Conservation (phyloP, 2,113 vertebrate species). For the Chaetura pelagica region DNA sequence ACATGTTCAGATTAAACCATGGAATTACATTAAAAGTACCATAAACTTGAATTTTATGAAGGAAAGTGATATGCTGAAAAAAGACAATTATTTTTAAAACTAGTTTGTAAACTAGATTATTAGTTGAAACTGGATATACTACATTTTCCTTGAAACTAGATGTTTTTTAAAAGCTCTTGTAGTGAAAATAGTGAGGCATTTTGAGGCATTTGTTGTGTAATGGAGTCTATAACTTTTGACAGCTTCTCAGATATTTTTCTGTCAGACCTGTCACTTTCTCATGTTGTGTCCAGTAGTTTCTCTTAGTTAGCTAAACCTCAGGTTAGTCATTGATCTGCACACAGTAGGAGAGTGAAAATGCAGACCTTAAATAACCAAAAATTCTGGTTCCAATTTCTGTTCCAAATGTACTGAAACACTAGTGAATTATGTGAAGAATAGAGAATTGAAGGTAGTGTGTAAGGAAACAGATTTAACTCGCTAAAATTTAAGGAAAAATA, state of each 20-base stretch:
- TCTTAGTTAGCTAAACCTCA: background rate
- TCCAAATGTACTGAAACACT: background rate
- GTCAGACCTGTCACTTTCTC: background rate
- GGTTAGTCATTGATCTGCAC: background rate
- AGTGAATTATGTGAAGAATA: background rate
- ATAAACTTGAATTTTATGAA: background rate
- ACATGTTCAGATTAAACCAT: background rate
- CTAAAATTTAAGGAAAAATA: background rate
- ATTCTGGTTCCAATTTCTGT: background rate
- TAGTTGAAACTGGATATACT: background rate
- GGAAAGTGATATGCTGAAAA: background rate
- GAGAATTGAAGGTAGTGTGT: background rate
- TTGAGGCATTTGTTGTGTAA: background rate
- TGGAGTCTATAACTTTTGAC: background rate
- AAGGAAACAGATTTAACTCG: background rate
- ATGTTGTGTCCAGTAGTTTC: background rate
- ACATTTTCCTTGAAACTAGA: background rate
- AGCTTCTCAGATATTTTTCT: background rate
- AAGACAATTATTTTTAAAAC: background rate
- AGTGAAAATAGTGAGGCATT: background rate
- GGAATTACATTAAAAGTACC: background rate
- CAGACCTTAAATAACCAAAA: background rate
- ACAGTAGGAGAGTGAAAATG: rapidly evolving
- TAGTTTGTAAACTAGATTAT: background rate
- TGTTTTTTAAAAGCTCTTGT: background rate